Conservation (phyloP, 1,140 invertebrate genomes). For the Cherax quadricarinatus region DNA sequence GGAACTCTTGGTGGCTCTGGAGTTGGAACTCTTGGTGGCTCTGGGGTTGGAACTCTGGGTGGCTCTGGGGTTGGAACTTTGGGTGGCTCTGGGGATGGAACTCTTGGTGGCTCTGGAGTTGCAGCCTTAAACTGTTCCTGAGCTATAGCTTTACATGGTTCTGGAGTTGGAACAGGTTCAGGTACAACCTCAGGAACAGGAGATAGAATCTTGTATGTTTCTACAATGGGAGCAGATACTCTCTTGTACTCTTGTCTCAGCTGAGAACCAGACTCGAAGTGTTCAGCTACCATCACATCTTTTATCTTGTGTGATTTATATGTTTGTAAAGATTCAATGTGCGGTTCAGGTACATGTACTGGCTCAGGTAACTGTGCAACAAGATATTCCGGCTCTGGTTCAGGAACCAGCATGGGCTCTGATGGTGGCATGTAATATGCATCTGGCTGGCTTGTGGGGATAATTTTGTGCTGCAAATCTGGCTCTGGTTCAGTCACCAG, state of each 20-base stretch:
- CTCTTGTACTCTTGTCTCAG: conserved; percentile 39
- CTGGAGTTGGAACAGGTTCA: conserved; percentile 48
- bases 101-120: conserved; percentile 37
- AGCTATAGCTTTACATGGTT: conserved; percentile 19
- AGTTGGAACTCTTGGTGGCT: neutral
- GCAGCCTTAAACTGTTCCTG: conserved; percentile 18
- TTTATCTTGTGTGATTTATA: neutral
- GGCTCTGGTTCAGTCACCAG: conserved; percentile 43
- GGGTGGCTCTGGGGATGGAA: conserved; percentile 5
- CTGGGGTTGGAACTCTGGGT: neutral
- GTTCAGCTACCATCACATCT: conserved; percentile 37
- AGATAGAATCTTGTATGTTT: conserved; percentile 41
- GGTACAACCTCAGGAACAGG: conserved; percentile 60
- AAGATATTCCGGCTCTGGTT: conserved; percentile 29
- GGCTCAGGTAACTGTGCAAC: conserved; percentile 24
- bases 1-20: neutral
- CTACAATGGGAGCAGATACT: conserved; percentile 10
- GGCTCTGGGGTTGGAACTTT: neutral
- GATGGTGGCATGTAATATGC: neutral
- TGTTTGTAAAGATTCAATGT: neutral
- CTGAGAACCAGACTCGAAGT: conserved; percentile 33
- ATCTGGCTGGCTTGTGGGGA: neutral
- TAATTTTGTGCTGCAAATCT: conserved; percentile 4
- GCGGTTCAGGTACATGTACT: neutral
- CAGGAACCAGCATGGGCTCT: conserved; percentile 28